Percentiles rank a stretch among this genome's conserved stretches.
Evolutionary conservation across 2,888 invertebrate genomes (phyloP).

Genomic region (Brachynemurus nebulosus): DNA sequence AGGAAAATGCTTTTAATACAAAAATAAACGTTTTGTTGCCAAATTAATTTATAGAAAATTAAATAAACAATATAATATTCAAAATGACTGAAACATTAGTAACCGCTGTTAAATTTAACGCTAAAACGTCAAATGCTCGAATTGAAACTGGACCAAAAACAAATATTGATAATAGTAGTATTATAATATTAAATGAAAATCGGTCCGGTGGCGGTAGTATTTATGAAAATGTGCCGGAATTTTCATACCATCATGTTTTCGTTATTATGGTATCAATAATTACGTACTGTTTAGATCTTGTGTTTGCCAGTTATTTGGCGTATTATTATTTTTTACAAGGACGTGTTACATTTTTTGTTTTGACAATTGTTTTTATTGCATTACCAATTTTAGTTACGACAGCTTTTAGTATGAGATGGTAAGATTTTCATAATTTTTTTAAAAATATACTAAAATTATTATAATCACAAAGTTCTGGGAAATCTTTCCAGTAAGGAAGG

Average conservation of each 20-base stretch:
- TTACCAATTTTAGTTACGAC: slow-evolving; percentile 37
- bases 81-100: not conserved
- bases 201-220: slow-evolving; percentile 28
- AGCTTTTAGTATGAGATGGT: slow-evolving; percentile 37
- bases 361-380: slow-evolving; percentile 36
- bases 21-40: too few species aligned
- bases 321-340: slow-evolving; percentile 30
- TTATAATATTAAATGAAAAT: too few species aligned
- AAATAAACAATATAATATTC: too few species aligned
- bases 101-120: slow-evolving; percentile 32
- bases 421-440: slow-evolving; percentile 19
- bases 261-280: slow-evolving; percentile 32
- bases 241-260: slow-evolving; percentile 29
- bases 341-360: slow-evolving; percentile 32
- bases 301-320: slow-evolving; percentile 29
- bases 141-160: slow-evolving; percentile 27
- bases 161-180: slow-evolving; percentile 1
- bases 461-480: too few species aligned
- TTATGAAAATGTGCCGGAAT: slow-evolving; percentile 25
- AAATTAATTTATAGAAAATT: too few species aligned
- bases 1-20: too few species aligned
- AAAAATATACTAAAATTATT: too few species aligned
- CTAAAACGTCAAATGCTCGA: slow-evolving; percentile 29
- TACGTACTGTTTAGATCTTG: slow-evolving; percentile 32
- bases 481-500: too few species aligned